A percentile compares a stretch with the other conserved stretches of the same genome.
phyloP scores from a whole-genome alignment of 2,888 invertebrate genomes.

The Nomada ferruginata region DNA sequence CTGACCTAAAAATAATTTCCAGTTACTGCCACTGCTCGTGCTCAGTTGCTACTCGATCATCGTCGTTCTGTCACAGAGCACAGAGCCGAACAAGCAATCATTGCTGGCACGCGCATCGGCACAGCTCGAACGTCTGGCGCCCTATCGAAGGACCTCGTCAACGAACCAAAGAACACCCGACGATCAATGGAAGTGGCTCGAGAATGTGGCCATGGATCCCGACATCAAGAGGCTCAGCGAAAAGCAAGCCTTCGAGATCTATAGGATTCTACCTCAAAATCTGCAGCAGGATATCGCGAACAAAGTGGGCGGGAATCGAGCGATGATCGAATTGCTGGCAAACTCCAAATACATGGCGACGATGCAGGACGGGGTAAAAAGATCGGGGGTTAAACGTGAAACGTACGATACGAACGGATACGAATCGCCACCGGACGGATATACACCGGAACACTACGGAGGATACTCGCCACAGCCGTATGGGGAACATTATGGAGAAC shows the following conservation, averaged over 20 bases:
- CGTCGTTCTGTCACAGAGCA: constrained; percentile 61
- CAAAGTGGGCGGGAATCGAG: constrained; percentile 65
- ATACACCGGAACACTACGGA: constrained; percentile 14
- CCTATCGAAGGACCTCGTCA: constrained; percentile 68
- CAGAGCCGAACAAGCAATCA: constrained; percentile 46
- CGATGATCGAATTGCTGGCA: constrained; percentile 66
- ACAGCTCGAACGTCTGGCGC: constrained; percentile 78
- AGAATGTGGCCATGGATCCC: constrained; percentile 6
- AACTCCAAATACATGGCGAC: constrained; percentile 72
- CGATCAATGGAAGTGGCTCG: constrained; percentile 29
- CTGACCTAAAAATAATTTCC: constrained; percentile 27
- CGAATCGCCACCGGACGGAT: constrained; percentile 34
- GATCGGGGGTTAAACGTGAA: constrained; percentile 60
- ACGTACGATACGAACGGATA: constrained; percentile 47
- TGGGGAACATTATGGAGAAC: background rate
- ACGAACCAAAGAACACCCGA: constrained; percentile 6
- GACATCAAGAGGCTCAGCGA: constrained; percentile 16
- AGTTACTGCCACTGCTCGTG: constrained; percentile 40
- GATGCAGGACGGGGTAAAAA: constrained; percentile 77
- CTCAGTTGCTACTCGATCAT: constrained; percentile 65
- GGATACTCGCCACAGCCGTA: constrained; percentile 21
- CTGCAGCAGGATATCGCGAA: constrained; percentile 58
- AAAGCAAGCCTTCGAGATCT: constrained; percentile 36
- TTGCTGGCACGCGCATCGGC: constrained; percentile 53
- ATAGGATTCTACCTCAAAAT: constrained; percentile 55